Evolutionary conservation across 2,113 vertebrate species (phyloP), one percentile per base, ranked within the genome.

Genomic region (Podilymbus podiceps): DNA sequence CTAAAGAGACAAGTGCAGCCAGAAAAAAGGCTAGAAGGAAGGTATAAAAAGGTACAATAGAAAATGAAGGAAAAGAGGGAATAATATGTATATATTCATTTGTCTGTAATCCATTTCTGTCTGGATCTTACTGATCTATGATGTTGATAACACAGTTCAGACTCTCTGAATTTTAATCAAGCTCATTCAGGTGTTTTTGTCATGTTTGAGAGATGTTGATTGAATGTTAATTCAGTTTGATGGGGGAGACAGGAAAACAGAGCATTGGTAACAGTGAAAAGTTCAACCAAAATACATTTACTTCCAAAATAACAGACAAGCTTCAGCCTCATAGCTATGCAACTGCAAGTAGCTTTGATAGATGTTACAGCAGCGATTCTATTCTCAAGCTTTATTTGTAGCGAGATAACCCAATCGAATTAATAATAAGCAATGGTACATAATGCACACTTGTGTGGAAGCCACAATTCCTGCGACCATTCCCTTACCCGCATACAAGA

Each of bases 401-500:
- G 24, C 35, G 52, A 49, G 38, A 58, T 60, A 90, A 68, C 16
- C 9, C 33, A 46, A 23, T 0, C 14, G 8, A 58, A 85, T 74
- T 27, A 68, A 42, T 55, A 31, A 58, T 42, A 58, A 58, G 7
- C 8, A 55, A 2, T 47, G 7, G 40, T 42, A 21, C 50, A 16
- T 56, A 66, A 49, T 2, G 35, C 33, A 23, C 1, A 0, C 16
- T 16, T 21, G 17, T 20, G 16, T 82, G 52, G 47, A 76, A 83
- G 31, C 31, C 49, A n/a, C 40, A 6, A 2, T 91, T 52, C 46
- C 59, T 42, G n/a, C 42, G 44, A 22, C 67, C 16, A 1, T 62
- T 28, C 15, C 15, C 35, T 25, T 66, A 21, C 15, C 30, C 53
- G 9, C 4, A 9, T 0, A 47, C 0, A 1, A 59, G 31, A 59